Percentiles rank a stretch among this genome's conserved stretches.
These are phyloP conservation scores for Hedya salicella DNA, from an alignment of 2,888 invertebrate species.

Conservation along the genomic window DNA sequence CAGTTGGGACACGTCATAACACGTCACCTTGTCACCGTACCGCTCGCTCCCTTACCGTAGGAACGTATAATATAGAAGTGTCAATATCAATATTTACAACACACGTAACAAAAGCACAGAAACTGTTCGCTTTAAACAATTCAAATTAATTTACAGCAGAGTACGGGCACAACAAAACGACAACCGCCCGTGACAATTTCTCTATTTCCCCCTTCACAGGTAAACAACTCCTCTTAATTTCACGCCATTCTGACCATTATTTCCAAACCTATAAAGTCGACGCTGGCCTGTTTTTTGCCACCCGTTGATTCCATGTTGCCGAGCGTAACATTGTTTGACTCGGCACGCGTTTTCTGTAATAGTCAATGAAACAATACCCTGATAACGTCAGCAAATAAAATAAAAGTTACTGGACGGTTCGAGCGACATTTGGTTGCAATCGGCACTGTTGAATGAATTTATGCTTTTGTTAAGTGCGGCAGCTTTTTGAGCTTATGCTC, in stretches of 20 bases:
- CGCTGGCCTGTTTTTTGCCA: conserved; percentile 1
- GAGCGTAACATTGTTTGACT: conserved; percentile 41
- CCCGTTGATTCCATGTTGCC: conserved; percentile 25
- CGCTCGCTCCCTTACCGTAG: no score
- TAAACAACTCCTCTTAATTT: conserved; percentile 10
- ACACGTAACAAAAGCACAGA: not conserved
- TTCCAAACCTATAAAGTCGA: not conserved
- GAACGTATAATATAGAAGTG: no score
- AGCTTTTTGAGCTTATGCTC: no score
- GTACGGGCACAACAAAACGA: conserved; percentile 20
- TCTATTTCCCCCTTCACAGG: conserved; percentile 29
- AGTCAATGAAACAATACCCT: conserved; percentile 57
- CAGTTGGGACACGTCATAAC: no score
- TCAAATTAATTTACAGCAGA: conserved; percentile 36
- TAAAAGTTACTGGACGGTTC: conserved; percentile 46
- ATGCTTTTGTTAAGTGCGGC: not conserved
- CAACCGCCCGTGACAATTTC: conserved; percentile 35
- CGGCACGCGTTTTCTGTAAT: conserved; percentile 50
- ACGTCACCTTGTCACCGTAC: no score
- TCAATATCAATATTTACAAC: no score
- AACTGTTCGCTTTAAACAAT: conserved; percentile 28
- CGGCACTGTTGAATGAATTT: conserved; percentile 18
- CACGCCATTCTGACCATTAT: conserved; percentile 11
- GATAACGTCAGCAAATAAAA: conserved; percentile 51
- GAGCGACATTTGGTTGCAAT: conserved; percentile 39